These are phyloP conservation scores for Zaprionus capensis DNA, from an alignment of 1,140 invertebrate genomes.

Conservation along the genomic window DNA sequence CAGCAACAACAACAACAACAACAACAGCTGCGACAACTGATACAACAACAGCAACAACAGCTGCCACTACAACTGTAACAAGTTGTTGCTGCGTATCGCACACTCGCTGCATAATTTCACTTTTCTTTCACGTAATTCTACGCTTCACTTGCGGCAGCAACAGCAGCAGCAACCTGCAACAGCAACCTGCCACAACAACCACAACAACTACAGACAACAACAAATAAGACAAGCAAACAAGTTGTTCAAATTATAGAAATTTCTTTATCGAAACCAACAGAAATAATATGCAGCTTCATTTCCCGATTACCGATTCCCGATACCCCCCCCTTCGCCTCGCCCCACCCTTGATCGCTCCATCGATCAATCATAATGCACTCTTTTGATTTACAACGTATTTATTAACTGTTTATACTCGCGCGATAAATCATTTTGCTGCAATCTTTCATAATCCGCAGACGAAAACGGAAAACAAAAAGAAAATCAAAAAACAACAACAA, in stretches of 20 bases:
- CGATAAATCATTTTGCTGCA: conserved; percentile 62
- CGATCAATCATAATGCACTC: conserved; percentile 22
- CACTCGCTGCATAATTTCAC: conserved; percentile 76
- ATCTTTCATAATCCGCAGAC: conserved; percentile 42
- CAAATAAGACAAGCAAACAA: conserved; percentile 37
- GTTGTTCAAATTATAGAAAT: conserved; percentile 72
- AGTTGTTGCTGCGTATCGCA: conserved; percentile 49
- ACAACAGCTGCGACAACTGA: conserved; percentile 22
- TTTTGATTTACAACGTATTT: conserved; percentile 55
- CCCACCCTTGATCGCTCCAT: conserved; percentile 10
- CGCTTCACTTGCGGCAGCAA: conserved; percentile 69
- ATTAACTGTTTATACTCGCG: conserved; percentile 52
- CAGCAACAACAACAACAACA: conserved; percentile 23
- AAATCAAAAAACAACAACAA: background rate
- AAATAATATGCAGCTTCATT: conserved; percentile 49
- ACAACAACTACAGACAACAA: conserved; percentile 15
- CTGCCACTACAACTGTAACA: conserved; percentile 37
- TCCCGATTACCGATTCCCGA: background rate
- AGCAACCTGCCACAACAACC: conserved; percentile 13
- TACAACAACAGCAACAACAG: conserved; percentile 25
- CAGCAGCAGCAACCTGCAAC: conserved; percentile 15
- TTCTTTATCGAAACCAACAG: conserved; percentile 47
- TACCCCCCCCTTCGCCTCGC: background rate
- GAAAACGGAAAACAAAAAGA: background rate
- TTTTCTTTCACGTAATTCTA: conserved; percentile 81